Conservation (phyloP, 2,888 invertebrate species). For the Netelia inedita region DNA sequence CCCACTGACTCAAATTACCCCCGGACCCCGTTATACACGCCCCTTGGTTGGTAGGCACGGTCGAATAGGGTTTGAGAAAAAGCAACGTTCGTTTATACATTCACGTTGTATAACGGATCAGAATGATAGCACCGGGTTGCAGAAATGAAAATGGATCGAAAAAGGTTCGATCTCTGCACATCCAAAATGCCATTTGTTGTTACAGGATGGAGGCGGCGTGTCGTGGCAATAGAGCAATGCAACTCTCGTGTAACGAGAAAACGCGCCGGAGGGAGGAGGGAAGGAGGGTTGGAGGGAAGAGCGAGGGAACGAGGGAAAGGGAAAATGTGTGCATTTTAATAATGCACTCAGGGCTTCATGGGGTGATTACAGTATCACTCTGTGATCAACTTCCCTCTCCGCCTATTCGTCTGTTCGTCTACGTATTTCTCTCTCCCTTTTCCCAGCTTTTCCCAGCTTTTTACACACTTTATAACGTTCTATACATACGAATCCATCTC, state of each 20-base stretch:
- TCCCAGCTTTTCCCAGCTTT: conserved; percentile 18
- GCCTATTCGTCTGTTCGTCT: conserved; percentile 8
- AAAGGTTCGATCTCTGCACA: conserved; percentile 49
- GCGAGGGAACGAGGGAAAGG: conserved; percentile 35
- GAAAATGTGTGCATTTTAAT: conserved; percentile 67
- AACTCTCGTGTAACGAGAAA: conserved; percentile 41
- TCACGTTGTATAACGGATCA: conserved; percentile 9
- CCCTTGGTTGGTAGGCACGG: not conserved
- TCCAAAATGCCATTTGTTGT: conserved; percentile 50
- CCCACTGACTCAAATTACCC: too few species aligned
- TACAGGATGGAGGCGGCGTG: not conserved
- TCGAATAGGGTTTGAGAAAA: conserved; percentile 44
- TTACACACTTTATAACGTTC: conserved; percentile 23
- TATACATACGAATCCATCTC: conserved; percentile 22
- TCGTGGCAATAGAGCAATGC: conserved; percentile 6
- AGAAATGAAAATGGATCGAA: conserved; percentile 62
- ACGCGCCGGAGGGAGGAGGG: conserved; percentile 43
- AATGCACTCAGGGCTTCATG: conserved; percentile 63
- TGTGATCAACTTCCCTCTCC: conserved; percentile 47
- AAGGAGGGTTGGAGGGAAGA: too few species aligned
- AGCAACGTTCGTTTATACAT: conserved; percentile 6
- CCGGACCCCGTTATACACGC: too few species aligned
- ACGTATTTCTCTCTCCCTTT: conserved; percentile 28
- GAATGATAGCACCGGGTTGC: conserved; percentile 9
- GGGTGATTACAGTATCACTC: conserved; percentile 68